Conservation (phyloP, 2,113 vertebrate species). For the Festucalex cinctus region DNA sequence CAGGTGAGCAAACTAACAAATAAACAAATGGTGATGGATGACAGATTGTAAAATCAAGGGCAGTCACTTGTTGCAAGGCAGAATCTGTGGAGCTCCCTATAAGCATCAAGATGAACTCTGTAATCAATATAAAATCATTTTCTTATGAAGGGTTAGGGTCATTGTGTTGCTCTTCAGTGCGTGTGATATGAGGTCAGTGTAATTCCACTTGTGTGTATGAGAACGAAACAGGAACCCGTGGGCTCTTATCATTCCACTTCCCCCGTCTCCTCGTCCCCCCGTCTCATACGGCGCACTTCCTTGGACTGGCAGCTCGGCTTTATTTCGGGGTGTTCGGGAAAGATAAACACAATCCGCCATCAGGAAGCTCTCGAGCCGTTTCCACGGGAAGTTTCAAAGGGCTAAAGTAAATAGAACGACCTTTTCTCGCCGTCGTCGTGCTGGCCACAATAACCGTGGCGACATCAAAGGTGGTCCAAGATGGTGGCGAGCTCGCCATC, state of each 20-base stretch:
- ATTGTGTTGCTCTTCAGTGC: not conserved
- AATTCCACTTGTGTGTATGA: conserved; percentile 45
- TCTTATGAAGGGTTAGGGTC: not conserved
- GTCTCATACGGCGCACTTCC: conserved; percentile 72
- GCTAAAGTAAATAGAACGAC: conserved; percentile 95
- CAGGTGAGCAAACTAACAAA: conserved; percentile 77
- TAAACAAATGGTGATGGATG: not conserved
- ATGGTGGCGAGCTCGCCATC: conserved; percentile 11
- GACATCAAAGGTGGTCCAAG: conserved; percentile 64
- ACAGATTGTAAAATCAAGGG: not conserved
- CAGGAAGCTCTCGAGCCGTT: conserved; percentile 98
- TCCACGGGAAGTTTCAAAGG: conserved; percentile 99
- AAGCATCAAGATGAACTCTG: not conserved
- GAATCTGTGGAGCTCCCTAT: not conserved
- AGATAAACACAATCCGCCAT: conserved; percentile 99
- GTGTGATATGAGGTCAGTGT: not conserved
- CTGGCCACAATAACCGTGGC: conserved; percentile 70
- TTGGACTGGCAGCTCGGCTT: conserved; percentile 85
- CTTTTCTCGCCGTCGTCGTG: conserved; percentile 50
- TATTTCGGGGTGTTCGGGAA: conserved; percentile 98
- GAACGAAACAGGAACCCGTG: conserved; percentile 83
- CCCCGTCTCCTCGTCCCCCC: conserved; percentile 76
- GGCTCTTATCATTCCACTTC: conserved; percentile 84
- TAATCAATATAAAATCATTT: not conserved
- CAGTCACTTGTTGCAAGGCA: not conserved